Evolutionary conservation across 2,113 vertebrate species (phyloP), one percentile per base, ranked within the genome.

Genomic region (Verasper variegatus): DNA sequence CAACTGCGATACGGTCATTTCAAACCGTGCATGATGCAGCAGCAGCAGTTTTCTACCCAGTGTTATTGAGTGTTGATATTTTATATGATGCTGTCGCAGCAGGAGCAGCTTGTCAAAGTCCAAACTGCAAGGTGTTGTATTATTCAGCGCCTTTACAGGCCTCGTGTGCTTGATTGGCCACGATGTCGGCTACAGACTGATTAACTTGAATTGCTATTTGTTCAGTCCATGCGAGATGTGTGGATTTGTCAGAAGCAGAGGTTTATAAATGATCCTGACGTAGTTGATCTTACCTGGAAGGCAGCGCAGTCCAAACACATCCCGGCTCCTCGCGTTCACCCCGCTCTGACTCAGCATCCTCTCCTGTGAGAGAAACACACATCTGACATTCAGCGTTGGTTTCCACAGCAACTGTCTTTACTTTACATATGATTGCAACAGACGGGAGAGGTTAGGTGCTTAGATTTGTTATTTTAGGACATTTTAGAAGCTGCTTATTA

Each of bases 291-390:
- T 83, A 95, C 94, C 94, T 81, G 95, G 94, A 2, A 95, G 88
- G 81, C 94, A 95, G 74, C 89, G 93, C 0, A 95, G 89, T 18
- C 93, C 94, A 5, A 95, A 91, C 70, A 94, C 86, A 52, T 95
- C 94, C 73, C 93, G 88, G 65, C 91, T 91, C 60, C 92, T 83
- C 0, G 91, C 72, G 2, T 82, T 91, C 23, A 80, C 58, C 15
- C 90, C 83, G 9, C 90, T 92, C 47, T 93, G 93, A 81, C 80
- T 94, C 88, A 94, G 89, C 85, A 95, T 95, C 86, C 93, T 90
- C 85, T 95, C 94, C 94, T 95, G 82, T 3, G 59, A 58, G 35
- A 11, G 40, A 76, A 2, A 88, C 57, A 78, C 57, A 78, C 0
- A 55, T n/a, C 45, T 31, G 2, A 62, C 12, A 59, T 60, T 45